phyloP scores from a whole-genome alignment of 2,797 vertebrate species.

The Channa striata region DNA sequence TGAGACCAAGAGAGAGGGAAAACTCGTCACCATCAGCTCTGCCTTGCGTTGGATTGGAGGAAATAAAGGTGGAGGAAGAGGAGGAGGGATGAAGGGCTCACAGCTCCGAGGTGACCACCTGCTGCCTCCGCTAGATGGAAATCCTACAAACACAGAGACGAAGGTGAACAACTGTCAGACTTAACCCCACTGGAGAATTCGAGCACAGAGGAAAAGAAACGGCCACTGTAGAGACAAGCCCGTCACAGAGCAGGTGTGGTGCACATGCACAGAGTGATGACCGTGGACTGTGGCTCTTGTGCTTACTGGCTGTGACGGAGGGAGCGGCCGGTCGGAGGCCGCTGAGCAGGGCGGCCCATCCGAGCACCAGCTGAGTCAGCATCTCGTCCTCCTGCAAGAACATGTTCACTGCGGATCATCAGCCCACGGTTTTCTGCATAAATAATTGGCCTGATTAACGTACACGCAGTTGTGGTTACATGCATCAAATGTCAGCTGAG shows the following conservation, averaged over 20 bases:
- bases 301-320: conserved; percentile 60
- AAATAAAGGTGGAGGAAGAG: conserved; percentile 72
- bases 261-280: too few species aligned
- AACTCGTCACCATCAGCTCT: conserved; percentile 64
- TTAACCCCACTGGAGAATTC: too few species aligned
- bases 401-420: not conserved
- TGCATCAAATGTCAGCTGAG: too few species aligned
- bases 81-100: conserved; percentile 57
- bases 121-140: conserved; percentile 26
- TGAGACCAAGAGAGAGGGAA: not conserved
- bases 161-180: too few species aligned
- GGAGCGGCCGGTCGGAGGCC: conserved; percentile 31
- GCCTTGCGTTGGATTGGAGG: conserved; percentile 60
- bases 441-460: too few species aligned
- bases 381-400: conserved; percentile 51
- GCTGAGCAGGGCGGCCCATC: conserved; percentile 62
- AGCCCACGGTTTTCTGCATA: too few species aligned
- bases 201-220: too few species aligned
- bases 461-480: too few species aligned
- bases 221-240: too few species aligned
- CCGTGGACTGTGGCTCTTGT: not conserved
- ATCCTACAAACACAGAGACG: conserved; percentile 35
- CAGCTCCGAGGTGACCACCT: conserved; percentile 40
- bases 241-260: too few species aligned
- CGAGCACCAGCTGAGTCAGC: conserved; percentile 62